A percentile compares a stretch with the other conserved stretches of the same genome.
Evolutionary conservation across 2,797 vertebrate genomes (phyloP).

Genomic region (Rhadinocentrus ornatus): DNA sequence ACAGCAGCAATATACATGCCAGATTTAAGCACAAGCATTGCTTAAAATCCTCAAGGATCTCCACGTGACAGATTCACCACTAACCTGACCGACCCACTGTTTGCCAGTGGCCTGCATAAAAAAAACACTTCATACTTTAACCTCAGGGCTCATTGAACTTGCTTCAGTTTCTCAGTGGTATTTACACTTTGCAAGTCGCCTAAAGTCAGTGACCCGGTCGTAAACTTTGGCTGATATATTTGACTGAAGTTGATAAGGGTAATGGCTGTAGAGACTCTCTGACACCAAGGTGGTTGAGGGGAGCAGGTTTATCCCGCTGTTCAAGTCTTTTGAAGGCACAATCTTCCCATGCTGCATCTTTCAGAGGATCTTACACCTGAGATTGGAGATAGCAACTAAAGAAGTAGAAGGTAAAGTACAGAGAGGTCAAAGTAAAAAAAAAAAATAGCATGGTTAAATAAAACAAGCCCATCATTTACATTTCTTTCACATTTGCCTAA

Average conservation of each 20-base stretch:
- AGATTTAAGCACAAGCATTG: neutral
- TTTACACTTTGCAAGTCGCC: slow-evolving; percentile 6
- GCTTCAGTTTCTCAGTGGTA: neutral
- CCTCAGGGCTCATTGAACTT: neutral
- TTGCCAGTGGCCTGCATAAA: neutral
- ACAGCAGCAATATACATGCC: neutral
- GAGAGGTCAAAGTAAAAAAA: neutral
- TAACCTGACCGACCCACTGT: neutral
- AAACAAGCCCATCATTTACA: no score
- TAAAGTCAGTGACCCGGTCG: neutral
- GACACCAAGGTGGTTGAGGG: neutral
- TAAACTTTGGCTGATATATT: slow-evolving; percentile 21
- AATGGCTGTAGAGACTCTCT: neutral
- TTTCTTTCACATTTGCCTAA: neutral
- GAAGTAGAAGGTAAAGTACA: neutral
- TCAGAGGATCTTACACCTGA: neutral
- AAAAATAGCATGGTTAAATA: neutral
- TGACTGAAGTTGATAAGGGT: neutral
- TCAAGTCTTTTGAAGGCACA: neutral
- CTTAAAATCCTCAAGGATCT: neutral
- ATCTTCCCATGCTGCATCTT: neutral
- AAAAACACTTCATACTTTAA: neutral
- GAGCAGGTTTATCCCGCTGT: neutral
- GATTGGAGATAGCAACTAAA: neutral
- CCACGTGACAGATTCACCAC: neutral